Evolutionary conservation across 2,888 invertebrate genomes (phyloP), one percentile per base, ranked within the genome.

Genomic region (Hartigia nigra): DNA sequence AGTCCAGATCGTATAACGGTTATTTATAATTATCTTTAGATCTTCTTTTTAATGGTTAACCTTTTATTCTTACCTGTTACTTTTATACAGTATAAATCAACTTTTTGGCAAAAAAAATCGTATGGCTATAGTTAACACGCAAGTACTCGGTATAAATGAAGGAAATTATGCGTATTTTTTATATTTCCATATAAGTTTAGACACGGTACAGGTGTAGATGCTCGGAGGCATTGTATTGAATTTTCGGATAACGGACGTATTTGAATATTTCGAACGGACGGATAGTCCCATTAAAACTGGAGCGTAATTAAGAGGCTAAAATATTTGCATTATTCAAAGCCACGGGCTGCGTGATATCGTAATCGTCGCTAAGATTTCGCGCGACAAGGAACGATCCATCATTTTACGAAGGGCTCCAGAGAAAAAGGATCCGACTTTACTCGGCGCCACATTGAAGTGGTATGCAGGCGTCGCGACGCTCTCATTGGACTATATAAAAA

Each of bases 271-370:
- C 55, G 55, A 55, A 23, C 23, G 23, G 23, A 55, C 23, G 55
- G 75, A 75, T 75, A 14, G 69, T 77, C 77, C 75, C 77, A 69
- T 75, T 55, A 75, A 77, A 55, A 36, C 72, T 12, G 23, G 31
- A 31, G 75, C 31, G 74, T 69, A 78, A 78, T 78, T 78, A 78
- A 78, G 78, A 78, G 31, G 75, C 69, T 14, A 69, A 75, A 32
- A 78, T 36, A 36, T 78, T 75, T 75, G 78, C 55, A 78, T 78
- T 78, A 78, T 78, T 75, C 75, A 78, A 36, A 78, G 69, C 69
- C 69, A 36, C 12, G 75, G 37, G 70, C 55, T 70, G 75, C 36
- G 78, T 75, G 78, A 78, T 78, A 69, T 77, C 77, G 35, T 75
- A 78, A 78, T 78, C 31, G 75, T 74, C n/a, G n/a, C 74, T 70